phyloP scores from a whole-genome alignment of 2,888 invertebrate species.

The Mimas tiliae region DNA sequence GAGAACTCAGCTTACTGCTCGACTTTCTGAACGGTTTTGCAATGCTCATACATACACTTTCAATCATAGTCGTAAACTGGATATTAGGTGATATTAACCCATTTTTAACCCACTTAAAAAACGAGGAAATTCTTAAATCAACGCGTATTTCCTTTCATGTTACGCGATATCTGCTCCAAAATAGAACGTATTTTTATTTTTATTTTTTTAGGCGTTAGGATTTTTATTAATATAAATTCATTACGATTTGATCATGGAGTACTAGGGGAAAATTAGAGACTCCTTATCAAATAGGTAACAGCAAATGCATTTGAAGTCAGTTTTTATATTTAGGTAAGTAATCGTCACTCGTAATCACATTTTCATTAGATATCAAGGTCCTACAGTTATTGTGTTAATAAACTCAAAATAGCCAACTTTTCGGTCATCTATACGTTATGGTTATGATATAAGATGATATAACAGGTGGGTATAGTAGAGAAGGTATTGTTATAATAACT shows the following conservation, averaged over 20 bases:
- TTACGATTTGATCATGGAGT: too few relatives aligned
- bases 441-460: not conserved
- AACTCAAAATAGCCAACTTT: not conserved
- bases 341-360: not conserved
- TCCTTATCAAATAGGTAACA: too few relatives aligned
- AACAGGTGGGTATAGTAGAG: not conserved
- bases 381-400: not conserved
- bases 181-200: too few relatives aligned
- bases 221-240: too few relatives aligned
- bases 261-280: too few relatives aligned
- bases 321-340: too few relatives aligned
- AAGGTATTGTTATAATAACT: not conserved
- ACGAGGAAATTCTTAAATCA: too few relatives aligned
- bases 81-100: conserved; percentile 2
- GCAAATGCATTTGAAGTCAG: too few relatives aligned
- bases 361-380: conserved; percentile 6
- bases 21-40: conserved; percentile 27
- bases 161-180: too few relatives aligned
- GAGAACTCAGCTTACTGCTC: conserved; percentile 32
- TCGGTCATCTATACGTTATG: not conserved
- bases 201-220: too few relatives aligned
- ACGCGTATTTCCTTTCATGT: too few relatives aligned
- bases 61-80: conserved; percentile 27
- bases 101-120: too few relatives aligned
- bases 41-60: conserved; percentile 27